These are phyloP conservation scores for Geophilus truncorum DNA, from an alignment of 2,888 invertebrate species.

Conservation along the genomic window DNA sequence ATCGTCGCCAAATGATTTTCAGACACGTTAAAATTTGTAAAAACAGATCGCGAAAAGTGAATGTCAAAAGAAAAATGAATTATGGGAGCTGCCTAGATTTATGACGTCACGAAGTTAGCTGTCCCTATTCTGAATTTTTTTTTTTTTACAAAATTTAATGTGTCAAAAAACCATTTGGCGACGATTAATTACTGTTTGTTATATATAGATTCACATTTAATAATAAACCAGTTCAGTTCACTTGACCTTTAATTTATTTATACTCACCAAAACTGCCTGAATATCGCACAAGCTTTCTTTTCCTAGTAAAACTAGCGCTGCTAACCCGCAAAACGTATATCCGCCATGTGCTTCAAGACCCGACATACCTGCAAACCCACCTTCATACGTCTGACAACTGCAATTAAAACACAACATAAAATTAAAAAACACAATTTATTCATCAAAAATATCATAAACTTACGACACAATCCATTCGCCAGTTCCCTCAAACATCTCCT, in stretches of 20 bases:
- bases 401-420: conserved; percentile 14
- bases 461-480: conserved; percentile 83
- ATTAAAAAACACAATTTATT: not conserved
- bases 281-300: conserved; percentile 69
- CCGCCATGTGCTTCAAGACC: conserved; percentile 98
- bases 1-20: too few species aligned
- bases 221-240: too few species aligned
- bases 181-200: too few species aligned
- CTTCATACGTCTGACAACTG: conserved; percentile 97
- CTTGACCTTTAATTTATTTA: not conserved
- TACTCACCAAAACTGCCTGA: conserved; percentile 59
- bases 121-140: too few species aligned
- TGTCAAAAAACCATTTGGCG: too few species aligned
- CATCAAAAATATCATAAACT: not conserved
- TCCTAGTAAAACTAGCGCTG: conserved; percentile 76
- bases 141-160: too few species aligned
- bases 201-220: too few species aligned
- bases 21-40: too few species aligned
- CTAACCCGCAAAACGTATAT: conserved; percentile 96
- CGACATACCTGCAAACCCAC: conserved; percentile 91
- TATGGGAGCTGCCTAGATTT: too few species aligned
- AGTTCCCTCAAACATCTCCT: conserved; percentile 73
- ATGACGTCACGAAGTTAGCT: too few species aligned
- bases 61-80: too few species aligned
- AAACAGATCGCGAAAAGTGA: too few species aligned